Evolutionary conservation across 2,888 invertebrate genomes (phyloP).

Genomic region (Acheta domesticus): DNA sequence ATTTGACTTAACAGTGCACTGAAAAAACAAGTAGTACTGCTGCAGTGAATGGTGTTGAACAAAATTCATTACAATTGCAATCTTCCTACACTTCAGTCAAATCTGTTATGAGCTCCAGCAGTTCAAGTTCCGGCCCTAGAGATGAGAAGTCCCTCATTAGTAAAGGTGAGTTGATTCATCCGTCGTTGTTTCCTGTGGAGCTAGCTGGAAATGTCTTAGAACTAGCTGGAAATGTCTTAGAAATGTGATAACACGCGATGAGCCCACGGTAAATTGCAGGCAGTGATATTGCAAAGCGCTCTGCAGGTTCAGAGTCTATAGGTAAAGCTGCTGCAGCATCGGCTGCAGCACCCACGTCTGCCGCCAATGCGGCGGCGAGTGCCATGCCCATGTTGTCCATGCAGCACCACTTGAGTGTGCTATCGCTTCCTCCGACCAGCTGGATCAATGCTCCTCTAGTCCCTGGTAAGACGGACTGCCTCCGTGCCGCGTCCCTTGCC

Average conservation of each 20-base stretch:
- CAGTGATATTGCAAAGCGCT: constrained; percentile 25
- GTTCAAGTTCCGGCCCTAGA: neutral
- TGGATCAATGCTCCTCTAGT: constrained; percentile 30
- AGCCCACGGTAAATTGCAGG: constrained; percentile 24
- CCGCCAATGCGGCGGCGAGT: constrained; percentile 4
- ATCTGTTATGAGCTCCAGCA: constrained; percentile 43
- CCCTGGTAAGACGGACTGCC: constrained; percentile 23
- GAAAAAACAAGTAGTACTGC: neutral
- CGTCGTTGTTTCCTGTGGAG: neutral
- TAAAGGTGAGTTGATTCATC: constrained; percentile 26
- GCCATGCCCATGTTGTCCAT: constrained; percentile 9
- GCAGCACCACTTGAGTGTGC: constrained; percentile 33
- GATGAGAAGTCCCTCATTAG: constrained; percentile 20
- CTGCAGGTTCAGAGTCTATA: constrained; percentile 20
- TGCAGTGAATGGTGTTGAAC: constrained; percentile 31
- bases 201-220: neutral
- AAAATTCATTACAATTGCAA: constrained; percentile 46
- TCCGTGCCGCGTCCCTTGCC: constrained; percentile 18
- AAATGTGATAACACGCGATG: neutral
- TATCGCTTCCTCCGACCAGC: constrained; percentile 33
- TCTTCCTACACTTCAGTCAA: constrained; percentile 48
- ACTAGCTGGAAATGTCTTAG: neutral
- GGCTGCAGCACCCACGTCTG: neutral
- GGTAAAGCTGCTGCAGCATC: neutral
- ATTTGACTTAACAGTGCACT: neutral